phyloP scores from a whole-genome alignment of 2,113 vertebrate genomes.

The Protomyctophum bolini region DNA sequence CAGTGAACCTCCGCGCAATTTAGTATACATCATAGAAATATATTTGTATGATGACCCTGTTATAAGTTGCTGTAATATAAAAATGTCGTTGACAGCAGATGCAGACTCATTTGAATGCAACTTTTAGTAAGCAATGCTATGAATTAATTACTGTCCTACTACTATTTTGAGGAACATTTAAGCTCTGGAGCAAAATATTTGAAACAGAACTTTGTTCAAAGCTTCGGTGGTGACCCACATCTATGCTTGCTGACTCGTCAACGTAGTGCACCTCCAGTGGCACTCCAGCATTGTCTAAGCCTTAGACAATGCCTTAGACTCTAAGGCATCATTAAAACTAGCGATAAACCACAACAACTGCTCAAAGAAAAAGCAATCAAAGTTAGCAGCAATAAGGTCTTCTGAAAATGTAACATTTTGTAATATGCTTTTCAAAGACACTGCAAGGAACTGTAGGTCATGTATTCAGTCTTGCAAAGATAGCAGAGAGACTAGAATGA shows the following conservation, averaged over 20 bases:
- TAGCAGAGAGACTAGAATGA: conserved; percentile 56
- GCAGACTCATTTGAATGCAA: too few species aligned
- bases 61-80: too few species aligned
- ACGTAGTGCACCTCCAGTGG: conserved; percentile 37
- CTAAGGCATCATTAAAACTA: conserved; percentile 63
- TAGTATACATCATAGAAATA: too few species aligned
- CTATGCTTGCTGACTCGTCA: conserved; percentile 38
- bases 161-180: too few species aligned
- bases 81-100: too few species aligned
- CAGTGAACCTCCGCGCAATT: background rate
- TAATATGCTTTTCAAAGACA: conserved; percentile 25
- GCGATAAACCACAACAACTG: conserved; percentile 48
- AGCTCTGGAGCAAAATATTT: conserved; percentile 8
- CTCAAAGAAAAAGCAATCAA: conserved; percentile 71
- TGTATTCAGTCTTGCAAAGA: conserved; percentile 50
- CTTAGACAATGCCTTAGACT: too few species aligned
- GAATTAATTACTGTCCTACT: too few species aligned
- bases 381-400: conserved; percentile 62
- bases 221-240: conserved; percentile 21
- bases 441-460: conserved; percentile 26
- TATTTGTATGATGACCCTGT: too few species aligned
- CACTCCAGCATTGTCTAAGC: conserved; percentile 43
- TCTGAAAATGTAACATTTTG: conserved; percentile 47
- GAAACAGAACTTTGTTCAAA: conserved; percentile 36
- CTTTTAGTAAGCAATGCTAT: too few species aligned